Percentiles rank a stretch among this genome's conserved stretches.
Conservation (phyloP, 2,797 vertebrate genomes). For the Microctenopoma lineatum region DNA sequence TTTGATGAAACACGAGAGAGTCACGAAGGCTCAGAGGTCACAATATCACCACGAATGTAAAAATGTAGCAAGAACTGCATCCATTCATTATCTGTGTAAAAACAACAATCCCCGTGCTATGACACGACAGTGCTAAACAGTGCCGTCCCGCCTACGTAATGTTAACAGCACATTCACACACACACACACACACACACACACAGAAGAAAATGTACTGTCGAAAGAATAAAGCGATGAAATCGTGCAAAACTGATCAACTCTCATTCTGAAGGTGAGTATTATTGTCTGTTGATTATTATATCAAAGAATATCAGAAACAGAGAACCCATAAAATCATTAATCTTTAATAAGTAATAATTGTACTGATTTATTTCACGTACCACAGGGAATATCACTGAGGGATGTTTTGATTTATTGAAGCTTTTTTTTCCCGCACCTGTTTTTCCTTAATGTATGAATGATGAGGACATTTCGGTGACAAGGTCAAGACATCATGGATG, state of each 20-base stretch:
- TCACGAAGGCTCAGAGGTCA: constrained; percentile 4
- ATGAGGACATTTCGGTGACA: neutral
- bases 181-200: no score
- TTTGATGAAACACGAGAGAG: constrained; percentile 30
- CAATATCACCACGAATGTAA: neutral
- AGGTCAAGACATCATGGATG: neutral
- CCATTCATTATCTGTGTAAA: constrained; percentile 8
- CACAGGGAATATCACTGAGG: no score
- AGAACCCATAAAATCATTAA: neutral
- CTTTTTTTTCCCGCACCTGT: neutral
- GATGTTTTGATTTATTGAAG: neutral
- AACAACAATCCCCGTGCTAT: constrained; percentile 7
- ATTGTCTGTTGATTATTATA: no score
- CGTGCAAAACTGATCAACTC: neutral
- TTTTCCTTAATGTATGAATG: neutral
- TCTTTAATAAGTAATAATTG: neutral
- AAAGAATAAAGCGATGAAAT: neutral
- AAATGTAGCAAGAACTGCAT: constrained; percentile 5
- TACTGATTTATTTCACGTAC: neutral
- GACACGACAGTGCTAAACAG: constrained; percentile 10
- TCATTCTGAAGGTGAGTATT: neutral
- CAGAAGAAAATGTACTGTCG: neutral
- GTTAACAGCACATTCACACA: constrained; percentile 1
- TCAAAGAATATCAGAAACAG: neutral
- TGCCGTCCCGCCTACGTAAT: constrained; percentile 10